These are phyloP conservation scores for Xiphophorus birchmanni DNA, from an alignment of 2,797 vertebrate genomes.

Conservation along the genomic window DNA sequence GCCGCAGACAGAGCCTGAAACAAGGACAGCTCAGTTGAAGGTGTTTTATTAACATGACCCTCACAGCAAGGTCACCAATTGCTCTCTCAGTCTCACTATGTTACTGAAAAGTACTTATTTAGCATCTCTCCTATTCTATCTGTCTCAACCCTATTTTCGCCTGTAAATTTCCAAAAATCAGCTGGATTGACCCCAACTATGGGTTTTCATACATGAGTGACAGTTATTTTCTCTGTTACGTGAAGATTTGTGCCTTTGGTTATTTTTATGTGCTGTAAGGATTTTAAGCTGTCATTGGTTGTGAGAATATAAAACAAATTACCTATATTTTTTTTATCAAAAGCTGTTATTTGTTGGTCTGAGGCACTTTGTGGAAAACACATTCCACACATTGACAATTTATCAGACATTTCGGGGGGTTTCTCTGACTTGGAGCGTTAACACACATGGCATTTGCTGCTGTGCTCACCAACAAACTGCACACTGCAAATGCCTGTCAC, in stretches of 20 bases:
- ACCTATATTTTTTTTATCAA: background rate
- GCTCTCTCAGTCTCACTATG: constrained; percentile 29
- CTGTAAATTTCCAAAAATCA: background rate
- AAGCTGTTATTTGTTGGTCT: background rate
- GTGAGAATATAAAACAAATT: background rate
- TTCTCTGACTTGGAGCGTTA: background rate
- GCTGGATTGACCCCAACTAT: background rate
- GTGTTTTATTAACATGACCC: constrained; percentile 53
- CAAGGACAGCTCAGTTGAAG: constrained; percentile 45
- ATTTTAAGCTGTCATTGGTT: background rate
- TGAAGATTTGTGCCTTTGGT: background rate
- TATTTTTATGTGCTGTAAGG: background rate
- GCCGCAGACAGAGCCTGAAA: constrained; percentile 36
- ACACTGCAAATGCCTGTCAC: background rate
- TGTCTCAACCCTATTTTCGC: constrained; percentile 15
- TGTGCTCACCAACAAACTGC: background rate
- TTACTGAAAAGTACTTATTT: constrained; percentile 24
- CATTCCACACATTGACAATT: background rate
- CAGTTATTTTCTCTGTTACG: background rate
- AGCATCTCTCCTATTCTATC: constrained; percentile 11
- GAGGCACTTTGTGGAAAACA: background rate
- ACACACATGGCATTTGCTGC: background rate
- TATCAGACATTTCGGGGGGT: background rate
- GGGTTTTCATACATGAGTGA: constrained; percentile 4
- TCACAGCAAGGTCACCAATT: constrained; percentile 65